These are phyloP conservation scores for Delichon dasypus DNA, from an alignment of 2,797 vertebrate species.

Conservation along the genomic window DNA sequence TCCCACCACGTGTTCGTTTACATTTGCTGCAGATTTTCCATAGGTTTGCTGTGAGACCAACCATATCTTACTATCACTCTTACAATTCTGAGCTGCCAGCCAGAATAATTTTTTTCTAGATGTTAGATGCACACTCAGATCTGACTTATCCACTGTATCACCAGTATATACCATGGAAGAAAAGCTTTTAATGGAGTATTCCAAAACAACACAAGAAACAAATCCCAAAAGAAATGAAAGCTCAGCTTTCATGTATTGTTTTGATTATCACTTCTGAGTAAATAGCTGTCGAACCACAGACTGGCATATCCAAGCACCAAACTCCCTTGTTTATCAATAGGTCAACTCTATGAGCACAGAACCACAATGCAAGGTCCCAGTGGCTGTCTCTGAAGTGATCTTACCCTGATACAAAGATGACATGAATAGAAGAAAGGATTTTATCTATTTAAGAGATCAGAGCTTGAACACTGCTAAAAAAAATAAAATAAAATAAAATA, in stretches of 20 bases:
- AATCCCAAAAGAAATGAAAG: slow-evolving; percentile 58
- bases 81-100: not conserved
- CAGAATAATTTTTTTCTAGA: not conserved
- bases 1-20: not conserved
- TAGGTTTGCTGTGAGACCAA: not conserved
- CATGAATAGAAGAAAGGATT: not conserved
- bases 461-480: not conserved
- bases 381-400: slow-evolving; percentile 19
- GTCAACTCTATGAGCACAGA: not conserved
- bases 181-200: slow-evolving; percentile 15
- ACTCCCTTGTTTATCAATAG: slow-evolving; percentile 3
- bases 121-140: not conserved
- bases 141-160: not conserved
- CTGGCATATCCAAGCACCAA: not conserved
- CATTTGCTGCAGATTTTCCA: not conserved
- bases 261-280: slow-evolving; percentile 55
- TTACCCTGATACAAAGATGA: not conserved
- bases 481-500: no score
- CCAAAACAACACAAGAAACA: slow-evolving; percentile 16
- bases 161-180: not conserved
- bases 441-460: slow-evolving; percentile 30
- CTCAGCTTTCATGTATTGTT: slow-evolving; percentile 10
- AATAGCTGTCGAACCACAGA: slow-evolving; percentile 58
- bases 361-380: not conserved
- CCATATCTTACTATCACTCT: not conserved